Percentiles rank a stretch among this genome's conserved stretches.
Conservation (phyloP, 2,888 invertebrate genomes). For the Erebia ligea region DNA sequence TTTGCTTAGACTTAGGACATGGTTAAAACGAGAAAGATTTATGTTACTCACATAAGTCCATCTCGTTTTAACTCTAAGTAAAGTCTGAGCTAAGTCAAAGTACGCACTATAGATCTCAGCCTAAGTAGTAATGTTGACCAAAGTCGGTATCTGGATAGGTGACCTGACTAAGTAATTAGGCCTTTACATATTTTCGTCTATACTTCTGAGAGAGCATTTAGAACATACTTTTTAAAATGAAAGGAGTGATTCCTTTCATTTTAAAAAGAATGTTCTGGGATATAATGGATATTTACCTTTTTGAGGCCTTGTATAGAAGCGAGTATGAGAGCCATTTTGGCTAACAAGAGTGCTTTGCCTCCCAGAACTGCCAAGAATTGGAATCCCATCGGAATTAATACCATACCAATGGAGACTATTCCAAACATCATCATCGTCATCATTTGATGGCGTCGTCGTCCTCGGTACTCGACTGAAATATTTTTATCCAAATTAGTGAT, state of each 20-base stretch:
- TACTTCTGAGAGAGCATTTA: neutral
- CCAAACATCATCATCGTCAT: slow-evolving; percentile 92
- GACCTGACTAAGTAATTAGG: neutral
- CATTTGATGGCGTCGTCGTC: slow-evolving; percentile 86
- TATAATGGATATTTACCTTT: slow-evolving; percentile 81
- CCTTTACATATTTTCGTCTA: neutral
- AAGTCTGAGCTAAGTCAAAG: no score
- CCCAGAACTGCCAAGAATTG: slow-evolving; percentile 92
- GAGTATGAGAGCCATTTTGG: slow-evolving; percentile 91
- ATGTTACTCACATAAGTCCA: no score
- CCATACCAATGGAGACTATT: slow-evolving; percentile 88
- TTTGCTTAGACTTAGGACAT: no score
- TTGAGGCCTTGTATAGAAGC: slow-evolving; percentile 92
- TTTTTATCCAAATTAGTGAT: no score
- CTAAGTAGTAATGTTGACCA: neutral
- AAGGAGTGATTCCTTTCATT: no score
- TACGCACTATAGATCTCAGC: no score
- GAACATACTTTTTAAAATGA: neutral
- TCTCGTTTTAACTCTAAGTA: no score
- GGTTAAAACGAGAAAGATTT: no score
- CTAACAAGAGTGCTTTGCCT: slow-evolving; percentile 90
- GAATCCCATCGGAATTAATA: slow-evolving; percentile 92
- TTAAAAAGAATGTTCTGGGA: no score
- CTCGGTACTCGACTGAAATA: slow-evolving; percentile 72
- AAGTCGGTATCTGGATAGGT: no score